Base-by-base conservation (phyloP, 1,140 invertebrate genomes). In the Proctacanthus coquilletti region DNA sequence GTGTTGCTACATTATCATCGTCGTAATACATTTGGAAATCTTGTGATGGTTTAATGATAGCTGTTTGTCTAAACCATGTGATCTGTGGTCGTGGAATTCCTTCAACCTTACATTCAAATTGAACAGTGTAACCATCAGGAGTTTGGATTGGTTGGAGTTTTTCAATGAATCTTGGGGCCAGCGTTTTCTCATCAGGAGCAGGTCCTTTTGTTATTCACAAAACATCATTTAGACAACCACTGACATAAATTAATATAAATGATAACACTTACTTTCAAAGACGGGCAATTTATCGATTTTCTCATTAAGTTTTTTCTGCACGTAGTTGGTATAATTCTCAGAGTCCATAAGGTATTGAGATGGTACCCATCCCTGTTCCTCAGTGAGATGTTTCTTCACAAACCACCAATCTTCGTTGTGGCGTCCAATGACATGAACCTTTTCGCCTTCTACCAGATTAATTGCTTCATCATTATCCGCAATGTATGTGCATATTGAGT, bases 21-120 rank as follows among this genome's bases (percentile, higher is more conserved):
- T 88, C 84, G 50, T 91, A 93, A 57, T 80, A 89, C 61, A 92
- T 88, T 70, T 92, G 73, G 66, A 91, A 92, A 50, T 92, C 87
- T 49, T 75, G 72, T 0, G 86, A 88, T 25, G 78, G 80, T 63
- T 91, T 89, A 18, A 93, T 87, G 41, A 92, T 86, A 10, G 83
- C 81, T 0, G 85, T 89, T 65, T 93, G 84, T 42, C 84, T 72
- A 66, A 92, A 95, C 89, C 89, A 94, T 6, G 88, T 92, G 32
- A 94, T 88, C 60, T 86, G 83, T 14, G 91, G 89, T 49, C 82
- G 65, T 17, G 91, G 89, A 50, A 71, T 66, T 33, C 89, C 91
- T 64, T 86, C 82, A 5, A 95, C 83, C 68, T 87, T 78, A 46
- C 84, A 87, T 56, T 89, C 80, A 48, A 95, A 91, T 55, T 85